Evolutionary conservation across 2,113 vertebrate genomes (phyloP).

Genomic region (Nycticebus coucang): DNA sequence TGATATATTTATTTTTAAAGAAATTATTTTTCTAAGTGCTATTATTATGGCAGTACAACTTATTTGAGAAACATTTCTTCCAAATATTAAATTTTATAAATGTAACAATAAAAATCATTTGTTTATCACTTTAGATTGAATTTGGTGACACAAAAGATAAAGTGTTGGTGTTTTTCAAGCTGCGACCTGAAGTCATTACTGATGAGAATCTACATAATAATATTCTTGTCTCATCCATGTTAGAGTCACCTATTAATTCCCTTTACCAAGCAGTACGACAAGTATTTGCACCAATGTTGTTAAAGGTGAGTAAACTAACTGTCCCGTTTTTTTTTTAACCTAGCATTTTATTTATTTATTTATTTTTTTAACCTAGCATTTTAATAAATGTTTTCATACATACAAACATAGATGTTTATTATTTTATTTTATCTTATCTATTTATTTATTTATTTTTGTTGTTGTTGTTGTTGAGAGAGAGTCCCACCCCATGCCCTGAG

Average conservation of each 20-base stretch:
- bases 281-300: conserved; percentile 93
- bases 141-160: conserved; percentile 87
- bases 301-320: conserved; percentile 87
- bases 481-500: too few relatives aligned
- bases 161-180: conserved; percentile 96
- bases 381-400: conserved; percentile 32
- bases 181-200: conserved; percentile 93
- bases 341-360: conserved; percentile 23
- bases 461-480: too few relatives aligned
- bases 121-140: conserved; percentile 88
- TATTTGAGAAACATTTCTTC: not conserved
- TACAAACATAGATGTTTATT: not conserved
- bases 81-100: conserved; percentile 46
- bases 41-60: not conserved
- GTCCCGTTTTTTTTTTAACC: not conserved
- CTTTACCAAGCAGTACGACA: conserved; percentile 96
- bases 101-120: conserved; percentile 33
- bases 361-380: not conserved
- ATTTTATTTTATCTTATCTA: not conserved
- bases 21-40: not conserved
- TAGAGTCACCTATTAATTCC: conserved; percentile 95
- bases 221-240: conserved; percentile 96
- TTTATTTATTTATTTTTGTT: too few relatives aligned
- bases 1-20: conserved; percentile 8
- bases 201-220: conserved; percentile 94